Evolutionary conservation across 1,140 invertebrate species (phyloP).

Genomic region (Liolophura sinensis): DNA sequence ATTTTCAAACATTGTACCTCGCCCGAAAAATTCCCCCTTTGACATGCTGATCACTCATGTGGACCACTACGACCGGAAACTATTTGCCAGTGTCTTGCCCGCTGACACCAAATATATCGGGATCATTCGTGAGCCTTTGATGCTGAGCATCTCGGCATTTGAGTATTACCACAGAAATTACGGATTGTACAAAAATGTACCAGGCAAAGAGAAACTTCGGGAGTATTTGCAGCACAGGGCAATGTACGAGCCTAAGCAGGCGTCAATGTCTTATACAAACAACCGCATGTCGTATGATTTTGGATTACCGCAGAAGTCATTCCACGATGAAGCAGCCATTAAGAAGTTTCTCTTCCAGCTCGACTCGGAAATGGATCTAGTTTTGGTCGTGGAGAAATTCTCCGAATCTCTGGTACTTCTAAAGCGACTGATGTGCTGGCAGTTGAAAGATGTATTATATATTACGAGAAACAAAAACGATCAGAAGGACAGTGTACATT

Average conservation of each 20-base stretch:
- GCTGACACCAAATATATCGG: slow-evolving; percentile 25
- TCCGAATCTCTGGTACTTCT: slow-evolving; percentile 63
- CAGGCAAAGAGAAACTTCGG: slow-evolving; percentile 1
- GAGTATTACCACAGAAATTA: slow-evolving; percentile 18
- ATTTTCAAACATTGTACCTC: slow-evolving; percentile 25
- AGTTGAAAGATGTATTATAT: slow-evolving; percentile 56
- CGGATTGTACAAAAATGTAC: slow-evolving; percentile 14
- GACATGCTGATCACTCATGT: slow-evolving; percentile 37
- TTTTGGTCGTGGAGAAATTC: slow-evolving; percentile 63
- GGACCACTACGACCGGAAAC: slow-evolving; percentile 26
- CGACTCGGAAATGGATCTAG: slow-evolving; percentile 59
- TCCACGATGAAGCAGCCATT: slow-evolving; percentile 12
- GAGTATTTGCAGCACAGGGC: slow-evolving; percentile 7
- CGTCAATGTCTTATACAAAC: slow-evolving; percentile 17
- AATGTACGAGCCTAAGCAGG: slow-evolving; percentile 8
- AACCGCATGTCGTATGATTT: slow-evolving; percentile 33
- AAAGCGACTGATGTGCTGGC: slow-evolving; percentile 60
- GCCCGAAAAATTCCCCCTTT: slow-evolving; percentile 17
- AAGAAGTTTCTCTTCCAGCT: slow-evolving; percentile 23
- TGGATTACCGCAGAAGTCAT: slow-evolving; percentile 18
- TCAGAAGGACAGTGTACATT: not conserved
- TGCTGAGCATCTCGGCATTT: slow-evolving; percentile 22
- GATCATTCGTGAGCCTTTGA: slow-evolving; percentile 29
- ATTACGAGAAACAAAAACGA: slow-evolving; percentile 16
- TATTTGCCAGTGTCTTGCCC: slow-evolving; percentile 23